Percentiles rank a stretch among this genome's conserved stretches.
These are phyloP conservation scores for Oligia latruncula DNA, from an alignment of 2,888 invertebrate genomes.

Conservation along the genomic window DNA sequence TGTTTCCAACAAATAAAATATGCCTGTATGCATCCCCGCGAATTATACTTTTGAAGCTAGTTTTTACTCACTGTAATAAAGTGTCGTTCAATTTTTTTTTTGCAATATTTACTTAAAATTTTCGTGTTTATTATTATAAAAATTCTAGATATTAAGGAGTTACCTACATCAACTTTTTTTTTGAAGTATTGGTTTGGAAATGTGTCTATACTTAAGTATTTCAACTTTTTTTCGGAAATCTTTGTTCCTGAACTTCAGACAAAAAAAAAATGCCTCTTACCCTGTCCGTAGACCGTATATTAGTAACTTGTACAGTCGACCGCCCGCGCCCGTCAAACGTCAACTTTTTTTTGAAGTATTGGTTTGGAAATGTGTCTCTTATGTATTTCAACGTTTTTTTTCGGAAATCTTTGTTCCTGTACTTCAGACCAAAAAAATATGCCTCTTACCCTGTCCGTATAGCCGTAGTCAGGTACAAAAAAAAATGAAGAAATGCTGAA, in stretches of 20 bases:
- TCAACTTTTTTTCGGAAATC: too few species aligned
- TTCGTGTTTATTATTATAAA: neutral
- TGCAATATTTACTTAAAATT: neutral
- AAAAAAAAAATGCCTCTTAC: too few species aligned
- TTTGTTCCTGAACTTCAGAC: too few species aligned
- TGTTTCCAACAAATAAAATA: conserved; percentile 66
- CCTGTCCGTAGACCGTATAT: too few species aligned
- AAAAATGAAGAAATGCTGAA: conserved; percentile 53
- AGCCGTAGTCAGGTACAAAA: conserved; percentile 26
- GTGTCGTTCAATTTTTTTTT: neutral
- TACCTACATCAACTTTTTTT: too few species aligned
- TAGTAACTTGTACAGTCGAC: neutral
- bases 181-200: too few species aligned
- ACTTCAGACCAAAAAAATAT: neutral
- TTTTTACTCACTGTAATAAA: conserved; percentile 9
- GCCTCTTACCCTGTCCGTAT: neutral
- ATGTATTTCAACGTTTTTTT: neutral
- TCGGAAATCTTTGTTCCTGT: neutral
- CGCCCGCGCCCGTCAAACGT: neutral
- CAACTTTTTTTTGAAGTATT: neutral
- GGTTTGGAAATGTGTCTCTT: neutral
- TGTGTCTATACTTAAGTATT: too few species aligned
- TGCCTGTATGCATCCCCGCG: conserved; percentile 19
- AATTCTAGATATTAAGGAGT: neutral
- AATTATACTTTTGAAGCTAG: conserved; percentile 12